Percentiles rank a stretch among this genome's conserved stretches.
These are phyloP conservation scores for Bufo bufo DNA, from an alignment of 2,113 vertebrate genomes.

Conservation along the genomic window DNA sequence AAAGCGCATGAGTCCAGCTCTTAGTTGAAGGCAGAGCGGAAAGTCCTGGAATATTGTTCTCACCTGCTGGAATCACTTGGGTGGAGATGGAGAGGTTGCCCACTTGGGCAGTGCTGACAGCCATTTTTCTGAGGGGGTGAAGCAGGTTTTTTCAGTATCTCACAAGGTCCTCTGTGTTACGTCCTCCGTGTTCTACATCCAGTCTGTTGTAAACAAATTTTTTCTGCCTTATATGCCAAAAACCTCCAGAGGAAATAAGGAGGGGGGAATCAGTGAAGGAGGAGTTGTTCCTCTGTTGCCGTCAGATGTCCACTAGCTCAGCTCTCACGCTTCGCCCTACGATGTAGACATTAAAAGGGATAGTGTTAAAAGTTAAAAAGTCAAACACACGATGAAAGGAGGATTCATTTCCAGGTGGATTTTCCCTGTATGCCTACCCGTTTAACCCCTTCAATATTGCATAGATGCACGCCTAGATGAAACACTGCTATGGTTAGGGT, in stretches of 20 bases:
- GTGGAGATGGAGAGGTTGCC: slow-evolving; percentile 5
- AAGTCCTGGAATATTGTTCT: neutral
- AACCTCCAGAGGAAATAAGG: neutral
- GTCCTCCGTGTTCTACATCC: neutral
- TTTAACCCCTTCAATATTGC: too few relatives aligned
- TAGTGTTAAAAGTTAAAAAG: neutral
- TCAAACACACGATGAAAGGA: neutral
- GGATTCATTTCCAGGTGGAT: neutral
- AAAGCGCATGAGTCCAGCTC: neutral
- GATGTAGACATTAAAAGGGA: neutral
- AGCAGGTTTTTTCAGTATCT: neutral
- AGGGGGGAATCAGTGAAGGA: neutral
- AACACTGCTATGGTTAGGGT: neutral
- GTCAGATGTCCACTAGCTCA: neutral
- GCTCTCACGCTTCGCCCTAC: too few relatives aligned
- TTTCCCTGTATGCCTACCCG: neutral
- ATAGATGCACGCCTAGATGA: neutral
- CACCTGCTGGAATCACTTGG: neutral
- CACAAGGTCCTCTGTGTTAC: neutral
- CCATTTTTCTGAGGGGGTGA: neutral
- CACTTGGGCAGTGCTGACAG: neutral
- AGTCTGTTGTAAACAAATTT: neutral
- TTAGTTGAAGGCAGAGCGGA: neutral
- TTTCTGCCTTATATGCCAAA: neutral
- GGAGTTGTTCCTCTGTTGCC: neutral